Evolutionary conservation across 37 sponge, comb jelly and placozoan genomes (phyloP).

Genomic region (Mnemiopsis leidyi): DNA sequence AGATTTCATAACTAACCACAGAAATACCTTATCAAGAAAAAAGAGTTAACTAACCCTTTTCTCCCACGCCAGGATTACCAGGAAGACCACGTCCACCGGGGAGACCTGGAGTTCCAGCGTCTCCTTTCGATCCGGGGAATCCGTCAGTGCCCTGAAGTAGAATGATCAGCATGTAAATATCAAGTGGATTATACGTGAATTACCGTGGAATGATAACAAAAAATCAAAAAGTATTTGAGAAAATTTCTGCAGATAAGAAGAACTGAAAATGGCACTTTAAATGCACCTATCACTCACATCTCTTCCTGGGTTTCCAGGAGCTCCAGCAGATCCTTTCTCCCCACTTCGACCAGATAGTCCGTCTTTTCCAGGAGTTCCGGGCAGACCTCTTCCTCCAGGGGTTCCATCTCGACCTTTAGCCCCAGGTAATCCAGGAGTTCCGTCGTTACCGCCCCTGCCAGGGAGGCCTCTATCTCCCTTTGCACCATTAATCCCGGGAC

Average conservation of each 20-base stretch:
- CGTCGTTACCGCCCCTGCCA: neutral
- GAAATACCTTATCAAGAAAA: too few relatives aligned
- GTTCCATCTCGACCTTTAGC: conserved; percentile 5
- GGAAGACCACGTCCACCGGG: conserved; percentile 14
- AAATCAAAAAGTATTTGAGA: neutral
- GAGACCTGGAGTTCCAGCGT: conserved; percentile 39
- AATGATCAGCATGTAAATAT: too few relatives aligned
- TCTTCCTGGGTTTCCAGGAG: neutral
- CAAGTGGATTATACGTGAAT: too few relatives aligned
- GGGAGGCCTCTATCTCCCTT: neutral
- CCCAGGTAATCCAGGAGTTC: neutral
- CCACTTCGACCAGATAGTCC: neutral
- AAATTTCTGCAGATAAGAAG: neutral
- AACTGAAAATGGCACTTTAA: neutral
- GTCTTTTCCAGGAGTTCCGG: neutral
- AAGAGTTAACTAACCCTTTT: neutral
- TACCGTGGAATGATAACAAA: too few relatives aligned
- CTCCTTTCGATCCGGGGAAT: conserved; percentile 22
- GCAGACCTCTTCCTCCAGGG: neutral
- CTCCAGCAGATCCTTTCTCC: neutral
- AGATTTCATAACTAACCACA: too few relatives aligned
- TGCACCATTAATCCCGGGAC: neutral
- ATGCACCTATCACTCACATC: neutral
- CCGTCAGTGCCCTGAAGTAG: neutral
- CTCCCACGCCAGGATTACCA: neutral